A percentile compares a stretch with the other conserved stretches of the same genome.
These are phyloP conservation scores for Platynereis dumerilii DNA, from an alignment of 2,888 invertebrate genomes.

Conservation along the genomic window DNA sequence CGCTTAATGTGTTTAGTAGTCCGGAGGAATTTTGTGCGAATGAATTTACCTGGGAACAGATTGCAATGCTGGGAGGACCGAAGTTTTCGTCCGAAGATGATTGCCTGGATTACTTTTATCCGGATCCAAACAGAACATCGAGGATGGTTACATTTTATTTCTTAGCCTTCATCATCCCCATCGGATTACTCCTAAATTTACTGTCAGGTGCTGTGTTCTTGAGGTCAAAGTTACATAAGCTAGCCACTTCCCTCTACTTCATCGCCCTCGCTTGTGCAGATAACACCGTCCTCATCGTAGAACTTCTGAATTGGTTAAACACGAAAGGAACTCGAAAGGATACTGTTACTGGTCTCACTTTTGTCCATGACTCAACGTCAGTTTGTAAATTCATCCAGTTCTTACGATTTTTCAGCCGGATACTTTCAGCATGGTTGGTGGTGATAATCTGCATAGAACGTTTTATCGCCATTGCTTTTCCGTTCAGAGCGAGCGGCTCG, in stretches of 20 bases:
- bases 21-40: too few species aligned
- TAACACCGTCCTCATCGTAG: constrained; percentile 5
- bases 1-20: too few species aligned
- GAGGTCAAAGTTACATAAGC: too few species aligned
- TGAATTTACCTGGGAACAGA: too few species aligned
- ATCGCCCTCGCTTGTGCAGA: constrained; percentile 14
- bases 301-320: constrained; percentile 14
- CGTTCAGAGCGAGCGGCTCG: constrained; percentile 14
- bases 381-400: constrained; percentile 18
- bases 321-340: not conserved
- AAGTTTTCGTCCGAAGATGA: too few species aligned
- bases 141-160: too few species aligned
- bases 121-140: too few species aligned
- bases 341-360: not conserved
- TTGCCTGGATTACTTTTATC: too few species aligned
- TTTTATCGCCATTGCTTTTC: constrained; percentile 11
- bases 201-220: too few species aligned
- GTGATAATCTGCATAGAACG: constrained; percentile 15
- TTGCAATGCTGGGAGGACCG: too few species aligned
- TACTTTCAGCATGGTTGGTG: constrained; percentile 17
- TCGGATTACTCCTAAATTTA: too few species aligned
- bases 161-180: too few species aligned
- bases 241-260: constrained; percentile 3
- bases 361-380: not conserved
- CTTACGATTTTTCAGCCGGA: constrained; percentile 11